A percentile compares a stretch with the other conserved stretches of the same genome.
Evolutionary conservation across 2,888 invertebrate species (phyloP).

Genomic region (Tenthredo mesomela): DNA sequence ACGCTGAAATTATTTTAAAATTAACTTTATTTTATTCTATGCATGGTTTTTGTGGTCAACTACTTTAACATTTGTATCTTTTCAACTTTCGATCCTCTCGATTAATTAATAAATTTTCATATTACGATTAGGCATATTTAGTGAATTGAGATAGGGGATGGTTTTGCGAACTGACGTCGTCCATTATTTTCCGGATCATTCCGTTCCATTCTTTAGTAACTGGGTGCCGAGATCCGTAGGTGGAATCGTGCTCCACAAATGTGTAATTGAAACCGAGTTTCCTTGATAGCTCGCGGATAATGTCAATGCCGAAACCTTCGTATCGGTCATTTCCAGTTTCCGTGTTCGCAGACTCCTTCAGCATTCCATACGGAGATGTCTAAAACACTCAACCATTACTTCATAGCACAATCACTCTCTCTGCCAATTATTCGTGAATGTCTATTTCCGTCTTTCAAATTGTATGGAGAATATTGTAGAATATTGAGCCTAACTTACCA

Average conservation of each 20-base stretch:
- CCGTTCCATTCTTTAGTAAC: conserved; percentile 95
- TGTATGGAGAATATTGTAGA: not conserved
- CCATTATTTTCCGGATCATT: conserved; percentile 92
- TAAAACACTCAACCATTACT: conserved; percentile 74
- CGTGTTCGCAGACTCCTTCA: conserved; percentile 91
- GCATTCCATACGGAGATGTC: conserved; percentile 98
- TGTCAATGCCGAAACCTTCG: conserved; percentile 97
- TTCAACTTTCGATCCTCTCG: not conserved
- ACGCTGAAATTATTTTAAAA: conserved; percentile 81
- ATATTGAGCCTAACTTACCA: conserved; percentile 83
- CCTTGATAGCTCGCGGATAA: conserved; percentile 94
- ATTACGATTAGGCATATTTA: not conserved
- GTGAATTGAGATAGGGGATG: not conserved
- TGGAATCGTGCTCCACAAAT: conserved; percentile 91
- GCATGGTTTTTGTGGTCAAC: not conserved
- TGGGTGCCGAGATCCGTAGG: conserved; percentile 90
- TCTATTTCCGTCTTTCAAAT: not conserved
- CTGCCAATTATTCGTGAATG: too few species aligned
- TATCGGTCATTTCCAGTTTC: conserved; percentile 94
- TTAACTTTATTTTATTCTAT: not conserved
- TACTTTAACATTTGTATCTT: not conserved
- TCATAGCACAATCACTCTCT: not conserved
- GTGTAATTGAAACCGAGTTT: conserved; percentile 93
- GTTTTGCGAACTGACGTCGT: conserved; percentile 81
- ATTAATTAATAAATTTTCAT: not conserved